A percentile compares a stretch with the other conserved stretches of the same genome.
phyloP scores from a whole-genome alignment of 2,888 invertebrate genomes.

The Byasa hedistus region DNA sequence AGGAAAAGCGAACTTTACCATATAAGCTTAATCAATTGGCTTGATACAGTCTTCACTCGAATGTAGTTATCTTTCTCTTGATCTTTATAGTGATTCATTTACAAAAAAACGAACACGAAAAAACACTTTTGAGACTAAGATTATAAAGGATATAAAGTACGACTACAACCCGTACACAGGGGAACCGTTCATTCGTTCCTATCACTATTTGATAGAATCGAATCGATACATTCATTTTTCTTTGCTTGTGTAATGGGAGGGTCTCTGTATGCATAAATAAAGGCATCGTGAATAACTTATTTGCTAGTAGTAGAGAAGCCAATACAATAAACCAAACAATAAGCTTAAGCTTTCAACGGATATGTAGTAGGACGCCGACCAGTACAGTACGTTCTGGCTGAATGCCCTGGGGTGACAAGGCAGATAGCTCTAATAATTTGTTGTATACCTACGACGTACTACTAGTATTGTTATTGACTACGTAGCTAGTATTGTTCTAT shows the following conservation, averaged over 20 bases:
- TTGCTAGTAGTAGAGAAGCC: conserved; percentile 30
- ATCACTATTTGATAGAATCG: conserved; percentile 29
- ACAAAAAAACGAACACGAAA: conserved; percentile 11
- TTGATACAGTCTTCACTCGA: conserved; percentile 9
- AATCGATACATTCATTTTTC: conserved; percentile 28
- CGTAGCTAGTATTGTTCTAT: conserved; percentile 7
- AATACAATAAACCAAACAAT: conserved; percentile 39
- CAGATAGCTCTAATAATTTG: conserved; percentile 28
- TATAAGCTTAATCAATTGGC: conserved; percentile 16
- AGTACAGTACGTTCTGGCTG: conserved; percentile 22
- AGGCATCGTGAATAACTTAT: conserved; percentile 31
- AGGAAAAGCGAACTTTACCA: conserved; percentile 12
- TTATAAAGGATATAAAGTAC: conserved; percentile 21
- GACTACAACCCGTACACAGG: conserved; percentile 21
- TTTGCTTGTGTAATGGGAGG: conserved; percentile 19
- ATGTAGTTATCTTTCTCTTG: conserved; percentile 10
- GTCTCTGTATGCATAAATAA: conserved; percentile 22
- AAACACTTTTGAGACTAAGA: conserved; percentile 21
- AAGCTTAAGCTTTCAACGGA: conserved; percentile 35
- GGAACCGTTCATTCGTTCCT: conserved; percentile 26
- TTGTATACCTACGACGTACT: conserved; percentile 17
- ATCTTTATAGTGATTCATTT: conserved; percentile 13
- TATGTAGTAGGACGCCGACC: conserved; percentile 17
- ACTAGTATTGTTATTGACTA: no score
- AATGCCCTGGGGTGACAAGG: conserved; percentile 23